A percentile compares a stretch with the other conserved stretches of the same genome.
phyloP scores from a whole-genome alignment of 2,797 vertebrate species.

The Cheirogaleus major region DNA sequence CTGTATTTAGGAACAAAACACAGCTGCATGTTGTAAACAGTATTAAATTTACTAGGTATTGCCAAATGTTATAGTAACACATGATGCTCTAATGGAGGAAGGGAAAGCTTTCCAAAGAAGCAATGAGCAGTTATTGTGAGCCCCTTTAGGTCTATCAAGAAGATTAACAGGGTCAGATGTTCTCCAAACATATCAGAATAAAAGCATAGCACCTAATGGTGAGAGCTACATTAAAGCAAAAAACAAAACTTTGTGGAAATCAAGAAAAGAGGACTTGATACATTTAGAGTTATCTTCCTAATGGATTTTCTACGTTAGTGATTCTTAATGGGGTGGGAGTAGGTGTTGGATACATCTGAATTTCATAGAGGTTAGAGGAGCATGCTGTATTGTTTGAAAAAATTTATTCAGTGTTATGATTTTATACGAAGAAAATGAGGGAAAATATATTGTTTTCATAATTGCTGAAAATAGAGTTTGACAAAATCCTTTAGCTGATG shows the following conservation, averaged over 20 bases:
- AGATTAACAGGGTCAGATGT: constrained; percentile 36
- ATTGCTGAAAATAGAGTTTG: background rate
- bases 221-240: background rate
- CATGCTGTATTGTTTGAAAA: background rate
- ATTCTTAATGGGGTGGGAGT: background rate
- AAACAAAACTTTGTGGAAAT: background rate
- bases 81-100: constrained; percentile 3
- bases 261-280: background rate
- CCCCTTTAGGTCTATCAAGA: background rate
- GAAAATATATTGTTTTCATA: background rate
- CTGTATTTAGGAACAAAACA: constrained; percentile 52
- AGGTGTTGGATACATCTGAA: background rate
- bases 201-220: background rate
- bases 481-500: background rate
- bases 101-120: constrained; percentile 36
- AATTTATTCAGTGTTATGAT: background rate
- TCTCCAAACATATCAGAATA: background rate
- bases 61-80: constrained; percentile 25
- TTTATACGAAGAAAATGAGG: background rate
- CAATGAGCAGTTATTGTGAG: background rate
- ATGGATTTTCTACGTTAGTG: background rate
- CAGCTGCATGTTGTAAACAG: constrained; percentile 68
- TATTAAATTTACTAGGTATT: constrained; percentile 57
- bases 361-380: background rate
- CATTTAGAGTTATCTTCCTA: background rate